Percentiles rank a stretch among this genome's conserved stretches.
Evolutionary conservation across 2,888 invertebrate genomes (phyloP).

Genomic region (Parthenolecanium corni): DNA sequence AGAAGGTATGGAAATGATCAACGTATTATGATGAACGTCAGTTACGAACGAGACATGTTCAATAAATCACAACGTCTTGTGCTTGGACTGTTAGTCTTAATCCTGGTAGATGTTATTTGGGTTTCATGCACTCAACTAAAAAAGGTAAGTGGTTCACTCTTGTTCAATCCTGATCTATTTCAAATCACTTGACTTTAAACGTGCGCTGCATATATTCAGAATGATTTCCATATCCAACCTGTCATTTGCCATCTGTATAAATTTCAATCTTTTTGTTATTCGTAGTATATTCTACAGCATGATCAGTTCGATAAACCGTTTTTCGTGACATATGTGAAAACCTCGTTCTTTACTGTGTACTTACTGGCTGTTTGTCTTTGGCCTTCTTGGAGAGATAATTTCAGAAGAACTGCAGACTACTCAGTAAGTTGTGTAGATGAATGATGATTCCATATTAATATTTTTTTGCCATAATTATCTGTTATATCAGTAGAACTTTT

Average conservation of each 20-base stretch:
- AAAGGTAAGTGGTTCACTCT: slow-evolving; percentile 51
- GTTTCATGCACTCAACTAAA: slow-evolving; percentile 89
- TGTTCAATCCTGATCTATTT: too few species aligned
- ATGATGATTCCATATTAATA: too few species aligned
- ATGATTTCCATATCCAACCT: too few species aligned
- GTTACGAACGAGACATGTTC: slow-evolving; percentile 39
- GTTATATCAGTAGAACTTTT: too few species aligned
- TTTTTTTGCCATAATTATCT: too few species aligned
- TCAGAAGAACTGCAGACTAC: slow-evolving; percentile 13
- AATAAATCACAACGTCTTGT: slow-evolving; percentile 60
- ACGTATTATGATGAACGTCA: not conserved
- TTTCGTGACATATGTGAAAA: slow-evolving; percentile 89
- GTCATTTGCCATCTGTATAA: too few species aligned
- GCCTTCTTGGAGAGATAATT: slow-evolving; percentile 23
- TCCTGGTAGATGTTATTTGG: slow-evolving; percentile 91
- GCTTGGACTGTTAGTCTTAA: slow-evolving; percentile 71
- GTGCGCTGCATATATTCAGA: too few species aligned
- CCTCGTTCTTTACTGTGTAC: slow-evolving; percentile 86
- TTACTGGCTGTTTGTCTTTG: slow-evolving; percentile 43
- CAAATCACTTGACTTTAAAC: too few species aligned
- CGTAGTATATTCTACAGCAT: slow-evolving; percentile 73
- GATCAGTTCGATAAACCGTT: slow-evolving; percentile 86
- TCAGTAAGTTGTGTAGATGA: slow-evolving; percentile 9
- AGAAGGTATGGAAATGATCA: too few species aligned
- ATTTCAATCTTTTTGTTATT: slow-evolving; percentile 37